A percentile compares a stretch with the other conserved stretches of the same genome.
These are phyloP conservation scores for Bombus sylvicola DNA, from an alignment of 1,140 invertebrate species.

Conservation along the genomic window DNA sequence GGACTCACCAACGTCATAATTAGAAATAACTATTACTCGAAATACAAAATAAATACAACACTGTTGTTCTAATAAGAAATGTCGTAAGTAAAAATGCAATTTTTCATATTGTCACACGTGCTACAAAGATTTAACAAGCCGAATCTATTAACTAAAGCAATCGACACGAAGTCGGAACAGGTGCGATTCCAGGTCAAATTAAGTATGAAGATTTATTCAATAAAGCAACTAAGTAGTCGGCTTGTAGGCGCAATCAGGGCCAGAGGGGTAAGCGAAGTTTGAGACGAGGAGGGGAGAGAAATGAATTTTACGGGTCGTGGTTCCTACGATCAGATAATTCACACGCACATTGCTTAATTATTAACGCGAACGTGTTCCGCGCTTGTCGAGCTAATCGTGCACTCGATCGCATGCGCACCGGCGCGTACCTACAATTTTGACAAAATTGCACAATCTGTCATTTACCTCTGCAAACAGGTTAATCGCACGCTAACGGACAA, in stretches of 20 bases:
- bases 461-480: constrained; percentile 54
- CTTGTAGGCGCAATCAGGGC: not conserved
- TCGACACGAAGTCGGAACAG: not conserved
- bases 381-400: constrained; percentile 52
- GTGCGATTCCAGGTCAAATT: not conserved
- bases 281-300: not conserved
- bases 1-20: not conserved
- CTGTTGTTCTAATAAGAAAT: not conserved
- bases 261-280: not conserved
- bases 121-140: not conserved
- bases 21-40: not conserved
- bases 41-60: not conserved
- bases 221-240: not conserved
- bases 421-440: constrained; percentile 49
- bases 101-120: not conserved
- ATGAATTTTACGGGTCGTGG: constrained; percentile 41
- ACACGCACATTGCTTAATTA: constrained; percentile 42
- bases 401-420: constrained; percentile 24
- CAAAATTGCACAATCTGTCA: constrained; percentile 33
- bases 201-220: not conserved
- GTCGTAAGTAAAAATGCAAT: not conserved
- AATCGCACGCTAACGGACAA: constrained; percentile 28
- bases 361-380: constrained; percentile 29
- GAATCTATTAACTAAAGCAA: too few relatives aligned
- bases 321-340: constrained; percentile 61